phyloP scores from a whole-genome alignment of 2,888 invertebrate species.

The Pyrgus malvae region DNA sequence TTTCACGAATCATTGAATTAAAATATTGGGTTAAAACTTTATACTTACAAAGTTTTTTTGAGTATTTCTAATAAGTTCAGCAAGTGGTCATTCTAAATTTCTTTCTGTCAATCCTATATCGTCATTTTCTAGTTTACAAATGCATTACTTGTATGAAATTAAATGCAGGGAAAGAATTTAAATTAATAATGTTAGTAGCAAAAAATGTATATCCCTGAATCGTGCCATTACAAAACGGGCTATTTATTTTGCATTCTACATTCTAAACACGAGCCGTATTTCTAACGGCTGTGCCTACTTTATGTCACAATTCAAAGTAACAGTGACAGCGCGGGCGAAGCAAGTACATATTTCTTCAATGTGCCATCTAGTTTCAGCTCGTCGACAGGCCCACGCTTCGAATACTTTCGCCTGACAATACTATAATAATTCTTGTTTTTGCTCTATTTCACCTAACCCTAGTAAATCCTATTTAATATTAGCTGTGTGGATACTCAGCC shows the following conservation, averaged over 20 bases:
- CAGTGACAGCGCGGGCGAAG: conserved; percentile 37
- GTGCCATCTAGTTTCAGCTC: conserved; percentile 37
- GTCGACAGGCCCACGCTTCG: conserved; percentile 47
- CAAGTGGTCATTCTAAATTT: no score
- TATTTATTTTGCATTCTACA: not conserved
- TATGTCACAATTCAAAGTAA: conserved; percentile 33
- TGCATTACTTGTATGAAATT: no score
- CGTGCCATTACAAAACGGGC: not conserved
- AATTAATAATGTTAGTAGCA: no score
- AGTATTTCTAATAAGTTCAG: no score
- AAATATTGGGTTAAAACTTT: not conserved
- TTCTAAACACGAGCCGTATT: not conserved
- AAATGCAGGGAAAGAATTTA: no score
- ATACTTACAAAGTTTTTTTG: not conserved
- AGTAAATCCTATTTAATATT: conserved; percentile 29
- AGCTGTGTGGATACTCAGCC: not conserved
- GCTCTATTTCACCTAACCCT: not conserved
- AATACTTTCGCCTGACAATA: conserved; percentile 24
- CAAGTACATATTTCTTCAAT: conserved; percentile 43
- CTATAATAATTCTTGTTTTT: conserved; percentile 8
- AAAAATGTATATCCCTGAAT: no score
- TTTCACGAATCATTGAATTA: conserved; percentile 7
- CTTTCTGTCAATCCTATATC: no score
- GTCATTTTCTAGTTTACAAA: no score
- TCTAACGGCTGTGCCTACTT: conserved; percentile 25